A percentile compares a stretch with the other conserved stretches of the same genome.
Conservation (phyloP, 2,888 invertebrate genomes). For the Exephanes ischioxanthus region DNA sequence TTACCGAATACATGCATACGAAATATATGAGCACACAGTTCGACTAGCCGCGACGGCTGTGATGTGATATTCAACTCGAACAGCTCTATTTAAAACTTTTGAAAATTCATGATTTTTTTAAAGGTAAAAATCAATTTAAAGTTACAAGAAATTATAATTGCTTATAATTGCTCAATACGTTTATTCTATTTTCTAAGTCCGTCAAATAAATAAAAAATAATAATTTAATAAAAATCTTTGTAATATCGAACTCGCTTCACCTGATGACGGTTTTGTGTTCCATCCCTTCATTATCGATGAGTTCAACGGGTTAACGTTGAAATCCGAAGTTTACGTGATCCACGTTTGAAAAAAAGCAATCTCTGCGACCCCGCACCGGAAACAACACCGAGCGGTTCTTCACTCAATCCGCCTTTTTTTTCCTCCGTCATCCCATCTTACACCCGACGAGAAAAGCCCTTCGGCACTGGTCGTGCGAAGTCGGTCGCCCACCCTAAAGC, state of each 20-base stretch:
- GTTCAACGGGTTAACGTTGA: neutral
- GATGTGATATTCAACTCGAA: no score
- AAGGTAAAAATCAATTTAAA: no score
- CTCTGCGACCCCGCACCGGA: neutral
- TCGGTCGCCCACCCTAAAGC: conserved; percentile 19
- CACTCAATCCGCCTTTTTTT: neutral
- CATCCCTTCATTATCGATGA: neutral
- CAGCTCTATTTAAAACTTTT: no score
- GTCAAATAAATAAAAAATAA: neutral
- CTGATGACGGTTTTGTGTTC: neutral
- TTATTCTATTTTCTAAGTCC: no score
- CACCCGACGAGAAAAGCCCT: neutral
- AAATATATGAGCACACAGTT: no score
- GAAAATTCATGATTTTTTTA: no score
- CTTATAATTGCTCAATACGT: no score
- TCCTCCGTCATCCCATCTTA: neutral
- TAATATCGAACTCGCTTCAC: neutral
- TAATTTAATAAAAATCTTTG: neutral
- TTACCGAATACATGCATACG: no score
- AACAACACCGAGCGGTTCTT: neutral
- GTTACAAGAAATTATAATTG: no score
- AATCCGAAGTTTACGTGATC: neutral
- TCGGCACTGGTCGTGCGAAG: conserved; percentile 6
- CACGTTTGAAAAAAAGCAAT: neutral
- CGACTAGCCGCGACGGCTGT: no score